A percentile compares a stretch with the other conserved stretches of the same genome.
Evolutionary conservation across 2,888 invertebrate genomes (phyloP).

Genomic region (Cryptosula pallasiana): DNA sequence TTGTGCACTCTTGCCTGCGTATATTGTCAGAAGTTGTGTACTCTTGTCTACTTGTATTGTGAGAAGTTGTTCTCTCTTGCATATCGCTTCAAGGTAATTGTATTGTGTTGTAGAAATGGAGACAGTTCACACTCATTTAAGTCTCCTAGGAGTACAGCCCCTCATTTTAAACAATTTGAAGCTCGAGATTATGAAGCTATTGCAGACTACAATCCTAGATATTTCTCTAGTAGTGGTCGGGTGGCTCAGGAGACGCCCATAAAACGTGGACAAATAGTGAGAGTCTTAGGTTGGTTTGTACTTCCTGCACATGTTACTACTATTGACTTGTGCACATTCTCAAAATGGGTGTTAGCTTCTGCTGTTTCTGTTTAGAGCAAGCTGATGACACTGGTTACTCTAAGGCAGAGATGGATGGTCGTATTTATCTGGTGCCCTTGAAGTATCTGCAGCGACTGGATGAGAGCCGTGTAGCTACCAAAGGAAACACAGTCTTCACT

Average conservation of each 20-base stretch:
- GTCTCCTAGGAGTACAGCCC: too few relatives aligned
- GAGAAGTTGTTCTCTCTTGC: too few relatives aligned
- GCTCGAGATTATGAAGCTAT: background rate
- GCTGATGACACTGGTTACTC: conserved; percentile 18
- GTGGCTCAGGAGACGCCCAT: background rate
- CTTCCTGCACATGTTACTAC: too few relatives aligned
- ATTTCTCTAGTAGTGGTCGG: conserved; percentile 19
- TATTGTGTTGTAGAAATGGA: too few relatives aligned
- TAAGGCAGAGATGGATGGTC: conserved; percentile 30
- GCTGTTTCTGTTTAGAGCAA: conserved; percentile 5
- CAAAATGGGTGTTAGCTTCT: too few relatives aligned
- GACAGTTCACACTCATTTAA: too few relatives aligned
- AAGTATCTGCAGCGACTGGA: conserved; percentile 39
- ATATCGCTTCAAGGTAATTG: too few relatives aligned
- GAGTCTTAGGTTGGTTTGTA: conserved; percentile 4
- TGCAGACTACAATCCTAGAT: conserved; percentile 9
- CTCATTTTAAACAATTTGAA: background rate
- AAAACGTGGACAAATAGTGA: conserved; percentile 2
- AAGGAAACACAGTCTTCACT: background rate
- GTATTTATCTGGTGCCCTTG: conserved; percentile 43
- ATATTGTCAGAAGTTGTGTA: too few relatives aligned
- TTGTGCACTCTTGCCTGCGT: too few relatives aligned
- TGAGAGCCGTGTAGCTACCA: background rate
- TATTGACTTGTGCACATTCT: too few relatives aligned
- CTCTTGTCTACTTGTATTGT: too few relatives aligned